Evolutionary conservation across 2,888 invertebrate species (phyloP).

Genomic region (Leptopilina myrica): DNA sequence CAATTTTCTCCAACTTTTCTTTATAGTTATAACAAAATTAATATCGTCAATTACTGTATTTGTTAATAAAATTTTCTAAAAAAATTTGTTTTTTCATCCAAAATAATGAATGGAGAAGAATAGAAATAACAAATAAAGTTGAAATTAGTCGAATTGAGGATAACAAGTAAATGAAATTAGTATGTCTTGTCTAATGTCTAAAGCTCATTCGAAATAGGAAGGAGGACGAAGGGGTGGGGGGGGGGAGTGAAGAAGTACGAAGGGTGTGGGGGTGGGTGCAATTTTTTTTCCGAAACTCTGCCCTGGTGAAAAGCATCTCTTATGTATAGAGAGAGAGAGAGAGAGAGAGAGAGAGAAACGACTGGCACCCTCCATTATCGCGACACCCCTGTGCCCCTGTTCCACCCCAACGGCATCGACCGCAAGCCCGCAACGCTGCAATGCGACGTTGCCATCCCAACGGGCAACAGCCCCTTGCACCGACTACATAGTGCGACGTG

Average conservation of each 20-base stretch:
- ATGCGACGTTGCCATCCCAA: conserved; percentile 77
- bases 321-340: no score
- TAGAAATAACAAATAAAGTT: no score
- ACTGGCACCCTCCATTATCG: conserved; percentile 44
- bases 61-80: no score
- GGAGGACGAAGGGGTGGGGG: not conserved
- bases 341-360: conserved; percentile 41
- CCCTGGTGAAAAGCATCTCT: conserved; percentile 37
- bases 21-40: no score
- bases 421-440: conserved; percentile 75
- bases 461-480: conserved; percentile 75
- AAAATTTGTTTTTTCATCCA: no score
- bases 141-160: no score
- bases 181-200: no score
- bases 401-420: conserved; percentile 74
- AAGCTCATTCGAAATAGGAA: no score
- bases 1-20: no score
- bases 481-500: conserved; percentile 43
- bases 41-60: no score
- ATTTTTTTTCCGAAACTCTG: not conserved
- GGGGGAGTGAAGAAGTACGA: not conserved
- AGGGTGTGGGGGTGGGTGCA: not conserved
- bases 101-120: no score
- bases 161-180: no score
- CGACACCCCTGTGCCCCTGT: conserved; percentile 61